phyloP scores from a whole-genome alignment of 1,140 invertebrate genomes.

The Phymorhynchus buccinoides region DNA sequence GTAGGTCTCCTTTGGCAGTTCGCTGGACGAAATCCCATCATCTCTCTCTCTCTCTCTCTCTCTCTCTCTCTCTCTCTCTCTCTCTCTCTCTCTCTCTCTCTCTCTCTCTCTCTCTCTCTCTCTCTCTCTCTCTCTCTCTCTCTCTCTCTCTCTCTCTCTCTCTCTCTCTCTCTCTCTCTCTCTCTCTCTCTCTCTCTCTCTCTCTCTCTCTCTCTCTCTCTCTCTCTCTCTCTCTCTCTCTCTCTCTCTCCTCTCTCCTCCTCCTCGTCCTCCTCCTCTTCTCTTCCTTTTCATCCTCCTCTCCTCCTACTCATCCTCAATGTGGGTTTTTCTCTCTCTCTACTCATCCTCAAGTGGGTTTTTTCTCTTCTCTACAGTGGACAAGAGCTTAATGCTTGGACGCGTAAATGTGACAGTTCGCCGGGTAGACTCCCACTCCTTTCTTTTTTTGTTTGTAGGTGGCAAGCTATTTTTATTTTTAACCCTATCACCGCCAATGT shows the following conservation, averaged over 20 bases:
- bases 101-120: neutral
- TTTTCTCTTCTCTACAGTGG: too few species aligned
- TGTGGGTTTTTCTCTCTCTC: neutral
- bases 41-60: conserved; percentile 9
- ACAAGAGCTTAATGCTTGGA: too few species aligned
- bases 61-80: neutral
- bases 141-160: too few species aligned
- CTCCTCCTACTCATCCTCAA: neutral
- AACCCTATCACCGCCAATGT: too few species aligned
- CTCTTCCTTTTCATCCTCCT: neutral
- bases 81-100: conserved; percentile 3
- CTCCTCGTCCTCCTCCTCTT: neutral
- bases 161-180: too few species aligned
- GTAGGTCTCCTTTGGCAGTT: too few species aligned
- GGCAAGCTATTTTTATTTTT: too few species aligned
- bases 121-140: too few species aligned
- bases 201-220: neutral
- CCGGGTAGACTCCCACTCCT: too few species aligned
- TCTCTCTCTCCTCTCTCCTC: neutral
- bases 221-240: conserved; percentile 9
- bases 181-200: neutral
- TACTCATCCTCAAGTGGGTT: too few species aligned
- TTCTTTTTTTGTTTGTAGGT: too few species aligned
- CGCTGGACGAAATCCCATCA: neutral
- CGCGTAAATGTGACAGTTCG: too few species aligned